phyloP scores from a whole-genome alignment of 2,797 vertebrate species.

The Galaxias olidus region DNA sequence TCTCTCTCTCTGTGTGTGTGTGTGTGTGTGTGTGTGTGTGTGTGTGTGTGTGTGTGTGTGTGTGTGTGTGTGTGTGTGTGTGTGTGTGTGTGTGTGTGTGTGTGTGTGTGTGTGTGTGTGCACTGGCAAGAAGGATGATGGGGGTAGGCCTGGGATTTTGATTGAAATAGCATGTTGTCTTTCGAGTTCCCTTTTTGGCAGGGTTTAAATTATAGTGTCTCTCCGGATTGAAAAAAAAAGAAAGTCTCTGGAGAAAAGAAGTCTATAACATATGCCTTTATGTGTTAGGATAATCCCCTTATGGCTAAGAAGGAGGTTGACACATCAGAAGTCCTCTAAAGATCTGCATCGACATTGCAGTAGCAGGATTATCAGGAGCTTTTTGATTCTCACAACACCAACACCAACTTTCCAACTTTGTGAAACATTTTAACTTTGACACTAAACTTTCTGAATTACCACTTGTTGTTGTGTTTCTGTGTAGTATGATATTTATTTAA shows the following conservation, averaged over 20 bases:
- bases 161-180: slow-evolving; percentile 80
- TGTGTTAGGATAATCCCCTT: slow-evolving; percentile 43
- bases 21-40: slow-evolving; percentile 14
- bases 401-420: no score
- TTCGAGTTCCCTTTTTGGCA: slow-evolving; percentile 68
- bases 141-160: slow-evolving; percentile 65
- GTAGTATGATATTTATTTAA: no score
- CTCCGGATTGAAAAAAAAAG: slow-evolving; percentile 54
- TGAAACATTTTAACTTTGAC: no score
- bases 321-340: slow-evolving; percentile 20
- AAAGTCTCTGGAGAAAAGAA: slow-evolving; percentile 48
- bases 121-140: slow-evolving; percentile 67
- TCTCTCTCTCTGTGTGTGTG: slow-evolving; percentile 18
- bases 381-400: neutral
- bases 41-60: slow-evolving; percentile 9
- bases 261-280: slow-evolving; percentile 44
- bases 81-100: slow-evolving; percentile 7
- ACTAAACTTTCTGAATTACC: no score
- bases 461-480: no score
- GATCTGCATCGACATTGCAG: slow-evolving; percentile 14
- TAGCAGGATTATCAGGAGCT: slow-evolving; percentile 12
- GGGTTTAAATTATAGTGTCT: slow-evolving; percentile 75
- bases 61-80: slow-evolving; percentile 9
- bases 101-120: slow-evolving; percentile 46
- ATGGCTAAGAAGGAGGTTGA: slow-evolving; percentile 28